These are phyloP conservation scores for Oxygymnocypris stewartii DNA, from an alignment of 2,113 vertebrate genomes.

Conservation along the genomic window DNA sequence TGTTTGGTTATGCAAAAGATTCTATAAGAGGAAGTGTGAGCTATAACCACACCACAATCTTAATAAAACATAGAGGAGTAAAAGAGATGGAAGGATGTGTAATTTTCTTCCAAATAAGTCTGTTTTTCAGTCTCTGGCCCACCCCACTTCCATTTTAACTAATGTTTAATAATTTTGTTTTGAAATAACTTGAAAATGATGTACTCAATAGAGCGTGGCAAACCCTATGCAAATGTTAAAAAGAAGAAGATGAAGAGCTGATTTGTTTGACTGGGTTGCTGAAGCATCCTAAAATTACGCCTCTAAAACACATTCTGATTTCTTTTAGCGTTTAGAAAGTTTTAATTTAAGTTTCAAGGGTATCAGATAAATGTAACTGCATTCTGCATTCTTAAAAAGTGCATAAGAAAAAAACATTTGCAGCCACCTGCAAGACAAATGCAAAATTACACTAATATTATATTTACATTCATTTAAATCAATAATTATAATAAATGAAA, in stretches of 20 bases:
- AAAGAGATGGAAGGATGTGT: neutral
- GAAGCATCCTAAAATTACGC: neutral
- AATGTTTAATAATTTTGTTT: neutral
- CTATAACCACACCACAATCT: neutral
- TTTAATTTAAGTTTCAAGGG: neutral
- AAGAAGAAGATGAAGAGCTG: neutral
- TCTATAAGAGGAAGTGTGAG: neutral
- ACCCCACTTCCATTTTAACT: neutral
- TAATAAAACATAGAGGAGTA: neutral
- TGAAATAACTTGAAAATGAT: neutral
- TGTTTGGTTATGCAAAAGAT: neutral
- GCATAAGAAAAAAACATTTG: too few relatives aligned
- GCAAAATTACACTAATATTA: too few relatives aligned
- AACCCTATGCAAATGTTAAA: neutral
- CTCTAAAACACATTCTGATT: neutral
- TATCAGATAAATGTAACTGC: neutral
- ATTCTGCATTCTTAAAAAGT: neutral
- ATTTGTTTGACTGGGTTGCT: neutral
- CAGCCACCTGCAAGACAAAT: too few relatives aligned
- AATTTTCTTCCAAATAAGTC: neutral
- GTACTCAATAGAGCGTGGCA: neutral
- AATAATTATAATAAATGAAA: too few relatives aligned
- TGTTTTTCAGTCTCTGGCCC: neutral
- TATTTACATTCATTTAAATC: too few relatives aligned
- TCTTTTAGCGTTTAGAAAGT: neutral